Evolutionary conservation across 2,113 vertebrate genomes (phyloP), one percentile per base, ranked within the genome.

Genomic region (Sylvicapra grimmia): DNA sequence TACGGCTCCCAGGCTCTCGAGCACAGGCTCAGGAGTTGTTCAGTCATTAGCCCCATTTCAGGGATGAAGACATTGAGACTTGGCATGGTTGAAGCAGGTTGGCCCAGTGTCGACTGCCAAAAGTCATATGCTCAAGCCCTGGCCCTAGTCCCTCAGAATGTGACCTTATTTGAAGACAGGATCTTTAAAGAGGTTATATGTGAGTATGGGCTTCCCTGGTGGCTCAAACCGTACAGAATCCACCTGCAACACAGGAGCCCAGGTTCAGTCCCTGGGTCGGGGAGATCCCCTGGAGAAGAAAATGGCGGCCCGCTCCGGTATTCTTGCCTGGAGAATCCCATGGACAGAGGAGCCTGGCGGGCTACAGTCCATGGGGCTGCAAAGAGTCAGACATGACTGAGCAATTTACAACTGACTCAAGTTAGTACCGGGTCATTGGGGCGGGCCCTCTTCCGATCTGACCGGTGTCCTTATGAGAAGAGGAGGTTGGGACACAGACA

Each of bases 111-210:
- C n/a, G n/a, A n/a, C n/a, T n/a, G n/a, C n/a, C n/a, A n/a, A 59
- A 54, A 23, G 27, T 44, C 68, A 0, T 0, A 3, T 7, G n/a
- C 14, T 12, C 8, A 23, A 31, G 44, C 16, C 36, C 61, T 86
- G 15, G 29, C 65, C 31, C 16, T 33, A 12, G 54, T 2, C 33
- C 56, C 33, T 96, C 33, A 27, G 29, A 27, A 47, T 8, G 75
- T 3, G 51, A 31, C 92, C 94, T 93, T 79, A 53, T 68, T 86
- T 79, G 94, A 92, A 93, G 84, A 61, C 33, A 16, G 83, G 54
- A 27, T 89, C 49, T 85, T 21, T 54, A 56, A 68, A 89, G 68
- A 82, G 54, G 61, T 56, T 12, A 44, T 83, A 47, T 3, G 44
- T 31, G 47, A 29, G 86, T 33, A 58, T 75, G 84, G 92, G 84